These are phyloP conservation scores for Proterorhinus semilunaris DNA, from an alignment of 2,113 vertebrate species.

Conservation along the genomic window DNA sequence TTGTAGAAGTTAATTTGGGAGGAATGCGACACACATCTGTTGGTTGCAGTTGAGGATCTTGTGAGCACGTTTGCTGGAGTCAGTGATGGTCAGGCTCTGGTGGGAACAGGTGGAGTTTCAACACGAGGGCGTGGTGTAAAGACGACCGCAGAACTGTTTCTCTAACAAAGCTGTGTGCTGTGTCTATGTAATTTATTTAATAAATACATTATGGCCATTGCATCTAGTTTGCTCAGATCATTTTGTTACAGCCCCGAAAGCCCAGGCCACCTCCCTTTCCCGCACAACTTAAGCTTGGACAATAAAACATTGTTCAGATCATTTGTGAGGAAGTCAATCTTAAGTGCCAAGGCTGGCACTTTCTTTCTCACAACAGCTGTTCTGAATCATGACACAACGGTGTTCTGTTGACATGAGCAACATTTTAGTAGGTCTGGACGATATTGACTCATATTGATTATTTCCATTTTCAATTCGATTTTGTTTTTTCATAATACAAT, in stretches of 20 bases:
- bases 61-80: slow-evolving; percentile 59
- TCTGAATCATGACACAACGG: slow-evolving; percentile 32
- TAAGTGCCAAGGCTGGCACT: slow-evolving; percentile 60
- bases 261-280: slow-evolving; percentile 43
- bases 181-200: neutral
- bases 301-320: slow-evolving; percentile 70
- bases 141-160: slow-evolving; percentile 36
- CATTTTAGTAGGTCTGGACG: neutral
- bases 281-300: slow-evolving; percentile 54
- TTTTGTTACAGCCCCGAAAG: slow-evolving; percentile 18
- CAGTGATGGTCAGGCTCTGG: slow-evolving; percentile 65
- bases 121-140: slow-evolving; percentile 47
- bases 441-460: no score
- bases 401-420: slow-evolving; percentile 20
- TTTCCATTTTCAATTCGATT: no score
- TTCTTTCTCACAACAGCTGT: slow-evolving; percentile 71
- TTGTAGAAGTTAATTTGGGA: slow-evolving; percentile 55
- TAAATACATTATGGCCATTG: neutral
- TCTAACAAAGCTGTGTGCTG: slow-evolving; percentile 33
- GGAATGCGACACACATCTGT: slow-evolving; percentile 74
- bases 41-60: slow-evolving; percentile 35
- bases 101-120: slow-evolving; percentile 58
- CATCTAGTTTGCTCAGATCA: slow-evolving; percentile 15
- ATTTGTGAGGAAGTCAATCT: slow-evolving; percentile 67
- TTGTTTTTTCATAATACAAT: no score